Conservation (phyloP, 2,113 vertebrate species). For the Percina caprodes region DNA sequence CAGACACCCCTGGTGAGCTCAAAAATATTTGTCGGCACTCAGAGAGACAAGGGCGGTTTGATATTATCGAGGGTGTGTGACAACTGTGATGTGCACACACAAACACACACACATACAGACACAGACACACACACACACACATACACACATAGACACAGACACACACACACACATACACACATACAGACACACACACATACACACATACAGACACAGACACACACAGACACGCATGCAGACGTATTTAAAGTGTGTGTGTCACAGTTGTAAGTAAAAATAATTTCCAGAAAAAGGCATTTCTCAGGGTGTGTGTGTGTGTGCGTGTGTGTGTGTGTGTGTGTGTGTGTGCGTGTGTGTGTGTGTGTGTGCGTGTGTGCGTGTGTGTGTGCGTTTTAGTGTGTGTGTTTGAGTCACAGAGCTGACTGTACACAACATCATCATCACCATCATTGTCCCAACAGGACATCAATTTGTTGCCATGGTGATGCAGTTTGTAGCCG, state of each 20-base stretch:
- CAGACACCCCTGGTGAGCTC: slow-evolving; percentile 48
- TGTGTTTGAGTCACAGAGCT: slow-evolving; percentile 19
- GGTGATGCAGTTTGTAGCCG: slow-evolving; percentile 27
- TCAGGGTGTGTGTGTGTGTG: not conserved
- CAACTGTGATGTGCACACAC: slow-evolving; percentile 28
- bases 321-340: not conserved
- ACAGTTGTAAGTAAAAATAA: slow-evolving; percentile 17
- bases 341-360: no score
- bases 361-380: no score
- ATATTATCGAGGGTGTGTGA: slow-evolving; percentile 54
- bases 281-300: slow-evolving; percentile 7
- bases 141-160: slow-evolving; percentile 32
- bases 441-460: slow-evolving; percentile 16
- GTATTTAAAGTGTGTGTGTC: slow-evolving; percentile 9
- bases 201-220: no score
- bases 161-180: not conserved
- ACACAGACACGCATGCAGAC: slow-evolving; percentile 32
- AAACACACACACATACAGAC: slow-evolving; percentile 37
- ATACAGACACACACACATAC: slow-evolving; percentile 24
- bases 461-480: slow-evolving; percentile 63
- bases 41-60: slow-evolving; percentile 38
- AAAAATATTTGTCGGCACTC: slow-evolving; percentile 50
- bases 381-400: no score
- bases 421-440: slow-evolving; percentile 33
- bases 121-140: slow-evolving; percentile 24